A percentile compares a stretch with the other conserved stretches of the same genome.
phyloP scores from a whole-genome alignment of 2,113 vertebrate genomes.

The Trichomycterus rosablanca region DNA sequence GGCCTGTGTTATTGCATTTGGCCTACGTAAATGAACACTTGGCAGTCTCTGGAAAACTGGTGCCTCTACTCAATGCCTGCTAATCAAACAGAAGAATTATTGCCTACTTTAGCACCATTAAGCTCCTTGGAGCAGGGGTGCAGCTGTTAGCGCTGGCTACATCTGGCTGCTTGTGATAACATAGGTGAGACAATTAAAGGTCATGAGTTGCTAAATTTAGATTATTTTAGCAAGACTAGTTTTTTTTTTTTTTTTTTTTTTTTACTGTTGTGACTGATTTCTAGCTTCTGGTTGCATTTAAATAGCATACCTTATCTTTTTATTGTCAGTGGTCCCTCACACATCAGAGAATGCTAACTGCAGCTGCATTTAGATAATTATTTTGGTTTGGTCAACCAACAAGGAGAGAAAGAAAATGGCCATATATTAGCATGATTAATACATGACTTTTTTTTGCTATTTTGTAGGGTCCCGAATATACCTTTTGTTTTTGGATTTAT shows the following conservation, averaged over 20 bases:
- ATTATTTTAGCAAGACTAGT: background rate
- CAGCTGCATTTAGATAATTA: too few species aligned
- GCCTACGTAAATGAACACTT: background rate
- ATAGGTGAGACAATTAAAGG: slow-evolving; percentile 10
- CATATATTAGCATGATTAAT: too few species aligned
- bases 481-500: too few species aligned
- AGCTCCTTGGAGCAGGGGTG: slow-evolving; percentile 9
- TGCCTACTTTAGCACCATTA: slow-evolving; percentile 9
- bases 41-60: background rate
- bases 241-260: too few species aligned
- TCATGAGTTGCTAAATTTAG: slow-evolving; percentile 34
- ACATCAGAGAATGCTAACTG: too few species aligned
- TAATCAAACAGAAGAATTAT: slow-evolving; percentile 40
- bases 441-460: too few species aligned
- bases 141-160: slow-evolving; percentile 8
- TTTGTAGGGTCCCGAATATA: too few species aligned
- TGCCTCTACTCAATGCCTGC: background rate
- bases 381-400: too few species aligned
- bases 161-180: slow-evolving; percentile 49
- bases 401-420: too few species aligned
- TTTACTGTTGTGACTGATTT: background rate
- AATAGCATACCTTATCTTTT: too few species aligned
- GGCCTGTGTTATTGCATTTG: background rate
- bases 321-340: too few species aligned
- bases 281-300: background rate